These are phyloP conservation scores for Lycocerus yunnanus DNA, from an alignment of 2,888 invertebrate genomes.

Conservation along the genomic window DNA sequence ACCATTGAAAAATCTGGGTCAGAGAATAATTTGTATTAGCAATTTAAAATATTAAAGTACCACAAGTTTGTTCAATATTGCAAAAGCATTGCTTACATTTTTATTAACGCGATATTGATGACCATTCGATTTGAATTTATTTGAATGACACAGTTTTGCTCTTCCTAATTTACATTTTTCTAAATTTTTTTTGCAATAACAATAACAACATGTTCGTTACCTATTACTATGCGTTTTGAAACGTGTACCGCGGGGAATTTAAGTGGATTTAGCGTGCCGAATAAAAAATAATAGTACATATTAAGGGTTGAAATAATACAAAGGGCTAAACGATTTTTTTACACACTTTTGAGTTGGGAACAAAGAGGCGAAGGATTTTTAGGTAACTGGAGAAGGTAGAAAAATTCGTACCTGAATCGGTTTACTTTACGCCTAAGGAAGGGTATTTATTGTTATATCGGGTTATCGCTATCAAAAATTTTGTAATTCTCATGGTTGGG, in stretches of 20 bases:
- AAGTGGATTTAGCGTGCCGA: constrained; percentile 10
- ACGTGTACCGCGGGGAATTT: background rate
- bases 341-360: constrained; percentile 25
- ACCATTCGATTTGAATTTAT: constrained; percentile 19
- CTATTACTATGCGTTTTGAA: background rate
- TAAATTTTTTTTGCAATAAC: background rate
- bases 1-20: constrained; percentile 33
- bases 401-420: constrained; percentile 21
- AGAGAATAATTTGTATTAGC: constrained; percentile 34
- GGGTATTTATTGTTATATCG: constrained; percentile 10
- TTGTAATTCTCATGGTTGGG: background rate
- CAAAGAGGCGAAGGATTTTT: constrained; percentile 16
- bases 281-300: constrained; percentile 3
- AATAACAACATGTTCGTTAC: constrained; percentile 1
- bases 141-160: constrained; percentile 1
- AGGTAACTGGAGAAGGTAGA: constrained; percentile 27
- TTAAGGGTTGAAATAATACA: constrained; percentile 22
- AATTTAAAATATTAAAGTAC: constrained; percentile 31
- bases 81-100: constrained; percentile 29
- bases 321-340: constrained; percentile 28
- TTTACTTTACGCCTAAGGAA: background rate
- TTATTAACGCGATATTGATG: constrained; percentile 28
- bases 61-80: constrained; percentile 25
- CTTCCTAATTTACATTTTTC: background rate
- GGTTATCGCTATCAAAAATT: constrained; percentile 9